Conservation (phyloP, 64 coral and sea anemone genomes). For the Stichodactyla mertensii region DNA sequence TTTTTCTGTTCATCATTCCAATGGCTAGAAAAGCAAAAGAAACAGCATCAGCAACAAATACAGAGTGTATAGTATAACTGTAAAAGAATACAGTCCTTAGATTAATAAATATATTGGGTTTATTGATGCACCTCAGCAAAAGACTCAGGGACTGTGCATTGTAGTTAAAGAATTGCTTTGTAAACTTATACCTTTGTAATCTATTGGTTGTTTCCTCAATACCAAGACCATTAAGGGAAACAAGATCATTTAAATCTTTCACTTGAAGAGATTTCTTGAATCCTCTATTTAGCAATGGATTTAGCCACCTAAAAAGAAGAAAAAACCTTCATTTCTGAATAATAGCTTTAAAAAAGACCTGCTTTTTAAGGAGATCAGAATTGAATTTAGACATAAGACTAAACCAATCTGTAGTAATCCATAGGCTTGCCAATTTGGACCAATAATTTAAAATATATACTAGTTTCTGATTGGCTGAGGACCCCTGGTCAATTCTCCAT, state of each 20-base stretch:
- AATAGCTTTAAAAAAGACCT: too few relatives aligned
- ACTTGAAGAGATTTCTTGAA: constrained; percentile 3
- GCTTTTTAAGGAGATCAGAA: too few relatives aligned
- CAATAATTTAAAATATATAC: too few relatives aligned
- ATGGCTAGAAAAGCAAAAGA: neutral
- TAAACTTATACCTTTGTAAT: neutral
- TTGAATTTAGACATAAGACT: too few relatives aligned
- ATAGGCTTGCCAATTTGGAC: too few relatives aligned
- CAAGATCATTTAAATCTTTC: neutral
- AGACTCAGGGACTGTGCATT: neutral
- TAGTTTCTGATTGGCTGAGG: too few relatives aligned
- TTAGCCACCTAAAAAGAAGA: neutral
- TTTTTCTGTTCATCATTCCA: neutral
- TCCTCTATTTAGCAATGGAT: neutral
- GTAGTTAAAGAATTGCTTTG: neutral
- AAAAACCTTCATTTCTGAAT: neutral
- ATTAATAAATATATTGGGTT: too few relatives aligned
- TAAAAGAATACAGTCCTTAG: too few relatives aligned
- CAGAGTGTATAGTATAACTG: too few relatives aligned
- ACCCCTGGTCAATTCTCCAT: too few relatives aligned
- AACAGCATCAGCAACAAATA: neutral
- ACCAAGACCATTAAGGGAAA: constrained; percentile 1
- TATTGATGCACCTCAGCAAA: too few relatives aligned
- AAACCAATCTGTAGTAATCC: too few relatives aligned
- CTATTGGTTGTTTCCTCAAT: constrained; percentile 1